Conservation (phyloP, 2,797 vertebrate species). For the Pelobates cultripes region DNA sequence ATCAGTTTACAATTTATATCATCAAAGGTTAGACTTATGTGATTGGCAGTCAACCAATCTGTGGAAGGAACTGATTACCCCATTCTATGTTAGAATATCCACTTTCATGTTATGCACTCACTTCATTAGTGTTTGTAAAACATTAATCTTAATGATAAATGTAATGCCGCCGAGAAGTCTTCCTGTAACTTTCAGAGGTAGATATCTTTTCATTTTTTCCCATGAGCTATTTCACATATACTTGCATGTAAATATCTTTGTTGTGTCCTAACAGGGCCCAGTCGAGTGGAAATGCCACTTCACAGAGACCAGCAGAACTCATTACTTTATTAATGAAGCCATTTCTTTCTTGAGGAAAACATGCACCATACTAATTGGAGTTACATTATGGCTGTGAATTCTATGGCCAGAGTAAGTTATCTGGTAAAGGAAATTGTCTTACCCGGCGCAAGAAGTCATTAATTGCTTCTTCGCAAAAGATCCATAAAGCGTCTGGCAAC, state of each 20-base stretch:
- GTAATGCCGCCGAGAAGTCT: too few relatives aligned
- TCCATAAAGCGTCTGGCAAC: conserved; percentile 2
- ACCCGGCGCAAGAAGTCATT: not conserved
- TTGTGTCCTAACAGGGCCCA: conserved; percentile 3
- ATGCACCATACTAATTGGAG: conserved; percentile 13
- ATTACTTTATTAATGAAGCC: conserved; percentile 30
- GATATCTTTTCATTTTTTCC: too few relatives aligned
- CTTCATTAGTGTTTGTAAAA: too few relatives aligned
- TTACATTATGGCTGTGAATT: not conserved
- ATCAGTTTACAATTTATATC: too few relatives aligned
- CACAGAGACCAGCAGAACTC: conserved; percentile 6
- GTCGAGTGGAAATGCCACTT: not conserved
- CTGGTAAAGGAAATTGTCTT: conserved; percentile 11
- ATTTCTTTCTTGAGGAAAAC: conserved; percentile 5
- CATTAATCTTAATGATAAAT: too few relatives aligned
- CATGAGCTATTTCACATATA: not conserved
- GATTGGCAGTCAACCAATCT: too few relatives aligned
- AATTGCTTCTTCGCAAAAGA: conserved; percentile 19
- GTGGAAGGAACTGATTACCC: too few relatives aligned
- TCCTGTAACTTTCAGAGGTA: too few relatives aligned
- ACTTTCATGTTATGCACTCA: too few relatives aligned
- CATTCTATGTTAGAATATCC: too few relatives aligned
- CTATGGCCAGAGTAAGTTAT: conserved; percentile 2
- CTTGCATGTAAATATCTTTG: conserved; percentile 4
- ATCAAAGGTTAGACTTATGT: too few relatives aligned